Evolutionary conservation across 2,888 invertebrate genomes (phyloP), one percentile per base, ranked within the genome.

Genomic region (Tinea semifulvella): DNA sequence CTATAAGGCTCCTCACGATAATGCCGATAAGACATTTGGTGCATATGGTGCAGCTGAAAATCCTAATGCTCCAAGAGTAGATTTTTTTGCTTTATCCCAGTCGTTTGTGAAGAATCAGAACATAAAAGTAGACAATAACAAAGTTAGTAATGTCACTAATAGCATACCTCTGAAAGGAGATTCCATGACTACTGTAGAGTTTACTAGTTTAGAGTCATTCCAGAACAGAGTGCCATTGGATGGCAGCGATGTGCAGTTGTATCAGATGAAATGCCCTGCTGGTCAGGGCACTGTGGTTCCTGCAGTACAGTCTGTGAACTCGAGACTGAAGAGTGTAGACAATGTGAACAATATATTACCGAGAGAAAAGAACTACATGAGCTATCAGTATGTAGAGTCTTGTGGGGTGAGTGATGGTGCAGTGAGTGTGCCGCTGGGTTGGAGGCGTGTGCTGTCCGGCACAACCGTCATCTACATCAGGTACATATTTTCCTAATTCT

Each of bases 311-410:
- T 11, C 14, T 3, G 14, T 16, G 43, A 16, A 25, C 20, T 7
- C 20, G n/a, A 20, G 39, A 10, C 39, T 39, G 16, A 14, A 26
- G 19, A 13, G 11, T 18, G 7, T 13, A 4, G 36, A 36, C 18
- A 18, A 36, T 36, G 16, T 14, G 2, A n/a, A 36, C 6, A 36
- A 18, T 36, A 49, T 63, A 65, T 35, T 61, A 68, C 49, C 16
- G n/a, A 36, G 13, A 13, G 67, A 66, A 39, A 77, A 76, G 52
- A 70, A 68, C 60, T 74, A 66, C 17, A 68, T 80, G 58, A 81
- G 81, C 71, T 82, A 80, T 63, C 81, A 81, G 60, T 70, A 80
- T 58, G 65, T 80, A 65, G 80, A 81, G 73, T 80, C 80, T 58
- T 76, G 79, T 18, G 76, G 79, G 65, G 77, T 80, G 55, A 80